A percentile compares a stretch with the other conserved stretches of the same genome.
Evolutionary conservation across 2,797 vertebrate species (phyloP).

Genomic region (Anguilla megastoma): DNA sequence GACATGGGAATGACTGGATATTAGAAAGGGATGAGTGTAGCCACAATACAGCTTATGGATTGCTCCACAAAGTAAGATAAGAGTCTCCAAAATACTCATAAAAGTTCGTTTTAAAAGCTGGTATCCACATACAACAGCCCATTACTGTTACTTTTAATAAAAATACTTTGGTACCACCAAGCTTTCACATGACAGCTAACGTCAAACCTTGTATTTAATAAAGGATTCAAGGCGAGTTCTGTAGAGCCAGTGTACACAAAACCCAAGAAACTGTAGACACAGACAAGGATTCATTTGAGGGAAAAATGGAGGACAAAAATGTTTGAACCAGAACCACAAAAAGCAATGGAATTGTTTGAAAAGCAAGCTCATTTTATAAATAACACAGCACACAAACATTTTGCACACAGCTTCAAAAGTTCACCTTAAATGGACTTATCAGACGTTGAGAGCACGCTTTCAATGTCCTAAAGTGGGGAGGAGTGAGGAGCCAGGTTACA

Average conservation of each 20-base stretch:
- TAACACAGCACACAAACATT: not conserved
- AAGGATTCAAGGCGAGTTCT: not conserved
- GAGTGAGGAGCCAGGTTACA: not conserved
- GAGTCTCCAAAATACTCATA: not conserved
- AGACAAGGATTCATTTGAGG: not conserved
- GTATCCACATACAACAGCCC: not conserved
- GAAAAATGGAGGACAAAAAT: not conserved
- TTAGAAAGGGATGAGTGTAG: not conserved
- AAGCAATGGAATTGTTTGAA: not conserved
- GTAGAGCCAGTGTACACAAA: not conserved
- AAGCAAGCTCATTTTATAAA: not conserved
- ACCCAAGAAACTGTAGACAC: not conserved
- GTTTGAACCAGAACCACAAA: not conserved
- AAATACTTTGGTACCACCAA: not conserved
- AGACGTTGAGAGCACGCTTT: not conserved
- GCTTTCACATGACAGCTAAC: not conserved
- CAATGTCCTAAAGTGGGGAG: not conserved
- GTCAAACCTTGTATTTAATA: not conserved
- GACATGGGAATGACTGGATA: not conserved
- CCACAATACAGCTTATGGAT: not conserved
- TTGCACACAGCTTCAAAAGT: not conserved
- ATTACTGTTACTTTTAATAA: not conserved
- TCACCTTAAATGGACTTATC: constrained; percentile 6
- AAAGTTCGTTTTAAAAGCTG: not conserved
- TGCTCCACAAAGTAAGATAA: not conserved